These are phyloP conservation scores for Cynocephalus volans DNA, from an alignment of 2,113 vertebrate species.

Conservation along the genomic window DNA sequence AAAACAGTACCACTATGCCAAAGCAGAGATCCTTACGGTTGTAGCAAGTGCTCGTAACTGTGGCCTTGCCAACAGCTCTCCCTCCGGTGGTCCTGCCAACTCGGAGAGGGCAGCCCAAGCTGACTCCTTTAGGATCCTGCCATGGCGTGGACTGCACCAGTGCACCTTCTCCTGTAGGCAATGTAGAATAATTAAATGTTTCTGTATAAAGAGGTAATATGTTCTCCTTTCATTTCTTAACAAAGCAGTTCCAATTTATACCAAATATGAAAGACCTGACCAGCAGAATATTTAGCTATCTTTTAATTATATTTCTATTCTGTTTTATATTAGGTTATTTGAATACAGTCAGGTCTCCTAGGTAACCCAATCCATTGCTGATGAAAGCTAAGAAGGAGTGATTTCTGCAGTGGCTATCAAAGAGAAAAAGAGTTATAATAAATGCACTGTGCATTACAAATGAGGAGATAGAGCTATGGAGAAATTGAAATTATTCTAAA, in stretches of 20 bases:
- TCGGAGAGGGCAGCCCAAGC: no score
- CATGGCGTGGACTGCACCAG: no score
- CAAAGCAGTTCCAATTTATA: background rate
- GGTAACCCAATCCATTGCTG: background rate
- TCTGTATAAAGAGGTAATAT: background rate
- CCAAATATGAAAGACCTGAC: background rate
- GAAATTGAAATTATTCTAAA: slow-evolving; percentile 42
- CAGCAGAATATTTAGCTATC: background rate
- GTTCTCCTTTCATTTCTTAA: slow-evolving; percentile 22
- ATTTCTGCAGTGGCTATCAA: background rate
- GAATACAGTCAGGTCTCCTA: background rate
- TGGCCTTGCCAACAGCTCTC: no score
- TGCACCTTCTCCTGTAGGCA: background rate
- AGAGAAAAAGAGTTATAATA: background rate
- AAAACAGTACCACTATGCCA: no score
- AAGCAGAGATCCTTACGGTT: no score
- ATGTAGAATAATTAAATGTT: background rate
- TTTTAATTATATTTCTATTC: slow-evolving; percentile 52
- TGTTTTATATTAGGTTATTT: slow-evolving; percentile 30
- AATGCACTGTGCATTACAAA: background rate
- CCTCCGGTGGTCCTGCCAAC: no score
- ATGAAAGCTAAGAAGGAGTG: background rate
- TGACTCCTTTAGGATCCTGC: no score
- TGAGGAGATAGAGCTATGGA: background rate
- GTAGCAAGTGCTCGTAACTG: no score